Base-by-base conservation (phyloP, 2,113 vertebrate species). In the Glaucomys volans region DNA sequence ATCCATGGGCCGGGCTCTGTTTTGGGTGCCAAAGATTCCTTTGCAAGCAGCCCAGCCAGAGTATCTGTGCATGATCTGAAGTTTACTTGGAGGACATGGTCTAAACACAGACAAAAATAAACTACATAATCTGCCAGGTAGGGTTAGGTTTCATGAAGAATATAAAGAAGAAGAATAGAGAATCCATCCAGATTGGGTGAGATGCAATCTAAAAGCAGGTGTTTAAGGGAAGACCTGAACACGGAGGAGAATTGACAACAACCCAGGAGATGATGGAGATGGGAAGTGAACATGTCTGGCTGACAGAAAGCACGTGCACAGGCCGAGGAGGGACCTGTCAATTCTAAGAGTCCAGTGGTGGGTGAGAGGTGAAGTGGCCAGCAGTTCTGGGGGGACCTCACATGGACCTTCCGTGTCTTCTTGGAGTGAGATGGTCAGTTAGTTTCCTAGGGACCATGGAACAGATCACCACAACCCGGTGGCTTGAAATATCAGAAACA, bases 1-100 rank as follows among this genome's bases (percentile, higher is more conserved):
- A 9, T 1, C 47, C 26, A 4, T 1, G 0, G 1, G 1, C 8
- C 17, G 2, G 14, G 20, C 35, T 2, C 47, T 2, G 3, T 35
- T 66, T 40, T 35, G 47, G 57, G n/a, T 37, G 10, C 71, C 10
- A 0, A 12, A n/a, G 47, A n/a, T 0, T 0, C 12, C 20, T 14
- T 57, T 8, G 47, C 32, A 22, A 69, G 2, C 18, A 5, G 5
- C 79, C 35, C 35, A 1, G 26, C n/a, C 2, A 4, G 14, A 12
- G 1, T 0, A 14, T 0, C 86, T 54, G 67, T 2, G 2, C 22
- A 5, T 12, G 37, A 35, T 42, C 11, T 40, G 64, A 1, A 7
- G 28, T 47, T 4, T 9, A 22, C 5, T 3, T 50, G 66, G 42
- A 59, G 91, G 71, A 44, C 14, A n/a, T 24, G 84, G 18, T 26